These are phyloP conservation scores for Cenopis cana DNA, from an alignment of 2,888 invertebrate genomes.

Conservation along the genomic window DNA sequence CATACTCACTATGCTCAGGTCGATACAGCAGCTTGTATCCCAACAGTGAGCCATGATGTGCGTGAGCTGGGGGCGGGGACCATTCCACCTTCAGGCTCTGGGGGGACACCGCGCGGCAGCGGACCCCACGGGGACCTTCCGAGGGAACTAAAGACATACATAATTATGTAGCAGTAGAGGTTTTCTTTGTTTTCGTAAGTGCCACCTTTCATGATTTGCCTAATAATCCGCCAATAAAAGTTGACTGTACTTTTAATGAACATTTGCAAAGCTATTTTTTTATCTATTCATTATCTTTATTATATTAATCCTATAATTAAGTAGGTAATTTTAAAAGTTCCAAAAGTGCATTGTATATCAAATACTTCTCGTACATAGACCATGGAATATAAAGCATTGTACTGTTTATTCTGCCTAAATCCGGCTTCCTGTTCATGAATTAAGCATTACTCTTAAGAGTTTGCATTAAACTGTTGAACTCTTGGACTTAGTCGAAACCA, in stretches of 20 bases:
- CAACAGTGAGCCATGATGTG: slow-evolving; percentile 90
- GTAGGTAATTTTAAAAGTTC: not conserved
- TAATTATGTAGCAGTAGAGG: too few relatives aligned
- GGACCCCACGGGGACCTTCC: slow-evolving; percentile 90
- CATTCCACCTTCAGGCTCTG: slow-evolving; percentile 93
- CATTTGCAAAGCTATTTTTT: too few relatives aligned
- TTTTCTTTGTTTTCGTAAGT: too few relatives aligned
- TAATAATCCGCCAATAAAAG: too few relatives aligned
- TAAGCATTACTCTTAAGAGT: slow-evolving; percentile 9
- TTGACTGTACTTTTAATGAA: too few relatives aligned
- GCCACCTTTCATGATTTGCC: not conserved
- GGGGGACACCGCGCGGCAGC: slow-evolving; percentile 90
- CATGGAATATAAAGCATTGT: not conserved
- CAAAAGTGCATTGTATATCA: not conserved
- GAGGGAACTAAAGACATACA: slow-evolving; percentile 86
- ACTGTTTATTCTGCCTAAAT: slow-evolving; percentile 10
- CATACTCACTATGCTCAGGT: slow-evolving; percentile 83
- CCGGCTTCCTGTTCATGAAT: slow-evolving; percentile 8
- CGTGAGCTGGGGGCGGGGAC: slow-evolving; percentile 89
- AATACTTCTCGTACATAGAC: too few relatives aligned
- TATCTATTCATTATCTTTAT: too few relatives aligned
- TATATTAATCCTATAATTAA: too few relatives aligned
- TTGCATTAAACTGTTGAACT: slow-evolving; percentile 9
- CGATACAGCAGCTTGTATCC: slow-evolving; percentile 95
- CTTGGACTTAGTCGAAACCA: not conserved